Percentiles rank a stretch among this genome's conserved stretches.
phyloP scores from a whole-genome alignment of 2,797 vertebrate genomes.

The Cynopterus sphinx region DNA sequence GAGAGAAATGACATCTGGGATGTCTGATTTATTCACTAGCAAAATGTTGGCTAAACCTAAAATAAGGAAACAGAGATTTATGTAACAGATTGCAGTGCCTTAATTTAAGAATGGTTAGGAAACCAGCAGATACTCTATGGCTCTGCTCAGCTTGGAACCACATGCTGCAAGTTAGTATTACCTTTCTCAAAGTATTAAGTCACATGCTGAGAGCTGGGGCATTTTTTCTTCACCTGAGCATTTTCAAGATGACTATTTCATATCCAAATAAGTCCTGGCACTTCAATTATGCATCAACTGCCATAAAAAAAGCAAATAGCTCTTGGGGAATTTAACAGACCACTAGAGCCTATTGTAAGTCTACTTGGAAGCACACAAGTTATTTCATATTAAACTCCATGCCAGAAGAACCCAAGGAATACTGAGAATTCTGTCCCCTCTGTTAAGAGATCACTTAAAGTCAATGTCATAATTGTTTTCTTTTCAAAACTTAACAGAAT shows the following conservation, averaged over 20 bases:
- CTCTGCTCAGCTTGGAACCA: slow-evolving; percentile 48
- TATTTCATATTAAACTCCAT: not conserved
- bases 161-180: slow-evolving; percentile 49
- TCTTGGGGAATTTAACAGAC: slow-evolving; percentile 16
- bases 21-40: slow-evolving; percentile 80
- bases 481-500: not conserved
- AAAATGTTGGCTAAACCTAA: slow-evolving; percentile 78
- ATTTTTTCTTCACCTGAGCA: slow-evolving; percentile 62
- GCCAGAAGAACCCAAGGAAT: not conserved
- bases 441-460: not conserved
- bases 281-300: not conserved
- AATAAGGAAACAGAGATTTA: slow-evolving; percentile 80
- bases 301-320: not conserved
- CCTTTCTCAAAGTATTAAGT: slow-evolving; percentile 61
- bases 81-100: slow-evolving; percentile 77
- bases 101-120: slow-evolving; percentile 79
- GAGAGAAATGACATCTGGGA: slow-evolving; percentile 77
- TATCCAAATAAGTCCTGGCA: slow-evolving; percentile 54
- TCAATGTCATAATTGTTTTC: not conserved
- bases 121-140: slow-evolving; percentile 57
- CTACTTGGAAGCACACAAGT: not conserved
- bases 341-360: not conserved
- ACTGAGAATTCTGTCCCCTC: not conserved
- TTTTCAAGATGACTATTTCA: slow-evolving; percentile 58
- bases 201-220: slow-evolving; percentile 42